phyloP scores from a whole-genome alignment of 2,888 invertebrate genomes.

The Eupithecia exiguata region DNA sequence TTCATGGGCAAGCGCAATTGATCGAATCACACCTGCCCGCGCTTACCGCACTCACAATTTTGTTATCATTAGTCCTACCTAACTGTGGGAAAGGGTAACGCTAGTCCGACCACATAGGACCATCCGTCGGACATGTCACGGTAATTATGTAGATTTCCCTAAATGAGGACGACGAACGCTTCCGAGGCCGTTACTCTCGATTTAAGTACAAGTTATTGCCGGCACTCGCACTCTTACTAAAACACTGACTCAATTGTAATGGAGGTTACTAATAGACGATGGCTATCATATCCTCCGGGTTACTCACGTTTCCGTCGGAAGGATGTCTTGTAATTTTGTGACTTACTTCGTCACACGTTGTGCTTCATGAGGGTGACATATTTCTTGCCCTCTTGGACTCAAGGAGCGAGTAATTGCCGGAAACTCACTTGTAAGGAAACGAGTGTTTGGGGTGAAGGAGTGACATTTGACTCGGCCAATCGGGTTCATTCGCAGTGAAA shows the following conservation, averaged over 20 bases:
- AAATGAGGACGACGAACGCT: constrained; percentile 44
- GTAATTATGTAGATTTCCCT: constrained; percentile 46
- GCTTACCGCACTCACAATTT: constrained; percentile 54
- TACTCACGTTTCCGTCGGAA: constrained; percentile 80
- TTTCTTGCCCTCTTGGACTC: constrained; percentile 66
- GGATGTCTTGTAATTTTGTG: constrained; percentile 62
- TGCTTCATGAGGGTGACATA: constrained; percentile 71
- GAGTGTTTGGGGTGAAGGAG: constrained; percentile 70
- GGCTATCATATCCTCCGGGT: constrained; percentile 55
- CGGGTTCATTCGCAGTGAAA: constrained; percentile 71
- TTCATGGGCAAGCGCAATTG: constrained; percentile 63
- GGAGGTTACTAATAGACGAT: constrained; percentile 45
- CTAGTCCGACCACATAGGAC: constrained; percentile 42
- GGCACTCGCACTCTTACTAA: constrained; percentile 45
- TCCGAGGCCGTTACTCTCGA: constrained; percentile 44
- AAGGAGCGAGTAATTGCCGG: constrained; percentile 81
- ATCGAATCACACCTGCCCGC: constrained; percentile 75
- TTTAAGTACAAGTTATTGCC: constrained; percentile 47
- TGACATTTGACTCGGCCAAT: constrained; percentile 82
- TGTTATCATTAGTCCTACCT: constrained; percentile 58
- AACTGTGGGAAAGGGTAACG: constrained; percentile 61
- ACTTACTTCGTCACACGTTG: constrained; percentile 75
- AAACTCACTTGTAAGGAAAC: constrained; percentile 75
- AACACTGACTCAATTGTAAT: constrained; percentile 52
- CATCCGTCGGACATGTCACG: constrained; percentile 40